Evolutionary conservation across 2,797 vertebrate species (phyloP), one percentile per base, ranked within the genome.

Genomic region (Chelonia mydas): DNA sequence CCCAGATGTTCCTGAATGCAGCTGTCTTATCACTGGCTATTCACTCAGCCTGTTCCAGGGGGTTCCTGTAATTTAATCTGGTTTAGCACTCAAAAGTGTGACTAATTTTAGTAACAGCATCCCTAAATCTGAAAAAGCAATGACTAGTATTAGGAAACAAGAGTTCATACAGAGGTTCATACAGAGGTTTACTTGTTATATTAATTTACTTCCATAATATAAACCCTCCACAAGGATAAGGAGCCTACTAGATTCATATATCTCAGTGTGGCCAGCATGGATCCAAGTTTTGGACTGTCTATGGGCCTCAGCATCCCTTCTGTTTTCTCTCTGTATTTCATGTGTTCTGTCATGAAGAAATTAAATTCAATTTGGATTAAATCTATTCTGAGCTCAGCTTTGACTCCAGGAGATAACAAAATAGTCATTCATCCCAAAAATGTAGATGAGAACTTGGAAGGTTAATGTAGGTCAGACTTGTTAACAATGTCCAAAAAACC

Each of bases 1-100:
- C 83, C 80, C 94, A 97, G 93, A 95, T 96, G 85, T 96, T 97
- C 93, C 88, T 94, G 82, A 97, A 83, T 79, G 89, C 81, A 93
- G 81, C 10, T 94, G 51, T 21, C 33, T 96, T 95, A 86, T 95
- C 55, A 59, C 50, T 37, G 86, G 23, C 23, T 77, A 88, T 93
- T 94, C 94, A 83, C 45, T 97, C 94, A 50, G 2, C 54, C 88
- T 94, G 33, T n/a, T 68, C 61, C 61, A 68, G 84, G 84, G 93
- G 90, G n/a, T 90, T 72, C 41, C 27, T 13, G 93, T 96, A 96
- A 92, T 83, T 95, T 96, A 97, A 90, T 95, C 89, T 92, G 90
- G 84, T 95, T 41, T 80, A 95, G 94, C 81, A 94, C 81, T 96
- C 84, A 17, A 92, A 65, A 92, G 1, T 25, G 85, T 96, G 72